Base-by-base conservation (phyloP, 2,797 vertebrate species). In the Australoheros facetus region DNA sequence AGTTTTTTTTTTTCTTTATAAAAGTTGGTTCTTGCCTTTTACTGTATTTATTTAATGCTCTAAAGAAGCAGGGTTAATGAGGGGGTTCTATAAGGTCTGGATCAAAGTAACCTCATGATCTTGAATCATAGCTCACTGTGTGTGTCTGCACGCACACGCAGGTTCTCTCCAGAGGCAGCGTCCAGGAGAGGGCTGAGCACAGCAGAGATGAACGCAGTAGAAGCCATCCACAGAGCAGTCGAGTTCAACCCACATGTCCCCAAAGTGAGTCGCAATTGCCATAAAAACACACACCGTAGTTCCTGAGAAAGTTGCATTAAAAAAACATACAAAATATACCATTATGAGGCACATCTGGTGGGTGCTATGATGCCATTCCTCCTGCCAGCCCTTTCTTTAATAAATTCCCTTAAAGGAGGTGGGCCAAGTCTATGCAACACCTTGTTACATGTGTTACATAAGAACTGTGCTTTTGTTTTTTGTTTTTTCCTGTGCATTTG, bases 201-300 rank as follows among this genome's bases (percentile, higher is more conserved):
- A 77, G 98, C 98, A 89, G 98, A 99, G 93, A 99, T 99, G 98
- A 99, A 99, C 75, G 98, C 98, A 81, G 98, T 99, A 84, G 98
- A 99, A 95, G 98, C 98, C 93, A 99, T 99, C 92, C 98, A 99
- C 92, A 98, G 98, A 97, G 98, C 98, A 16, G 98, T 99, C 94
- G 98, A 99, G 94, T 99, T 99, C 92, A 99, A 99, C 93, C 98
- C 98, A 83, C 98, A 99, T 11, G 98, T 99, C 87, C 98, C 98
- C 85, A 99, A 99, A 97, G 98, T 99, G 89, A 94, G 94, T 86
- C 78, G 5, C 7, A 3, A 19, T 19, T 45, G 23, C 10, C 16
- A 32, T 16, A 56, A 34, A 32, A 76, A 54, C 37, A 71, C 23
- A 4, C 23, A 28, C 23, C 26, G 23, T 28, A 48, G 42, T 3